Evolutionary conservation across 2,113 vertebrate species (phyloP).

Genomic region (Psilopsiagon aurifrons): DNA sequence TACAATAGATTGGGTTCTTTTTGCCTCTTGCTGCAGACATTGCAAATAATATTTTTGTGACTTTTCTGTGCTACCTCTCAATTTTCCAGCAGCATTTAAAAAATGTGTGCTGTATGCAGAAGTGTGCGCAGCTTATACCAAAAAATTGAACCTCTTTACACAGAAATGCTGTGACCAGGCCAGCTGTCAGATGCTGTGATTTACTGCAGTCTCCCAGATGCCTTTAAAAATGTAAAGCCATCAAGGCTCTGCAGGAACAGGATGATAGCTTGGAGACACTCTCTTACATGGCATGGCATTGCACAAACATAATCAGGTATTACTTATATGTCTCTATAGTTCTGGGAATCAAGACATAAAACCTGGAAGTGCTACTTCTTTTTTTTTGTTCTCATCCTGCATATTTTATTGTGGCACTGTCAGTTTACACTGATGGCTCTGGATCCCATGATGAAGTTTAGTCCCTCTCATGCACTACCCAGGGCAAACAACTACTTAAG

Average conservation of each 20-base stretch:
- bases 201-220: not conserved
- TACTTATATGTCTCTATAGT: not conserved
- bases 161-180: not conserved
- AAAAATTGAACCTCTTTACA: not conserved
- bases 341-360: not conserved
- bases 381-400: not conserved
- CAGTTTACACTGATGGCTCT: not conserved
- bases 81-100: not conserved
- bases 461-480: not conserved
- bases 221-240: not conserved
- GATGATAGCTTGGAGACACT: not conserved
- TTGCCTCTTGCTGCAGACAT: not conserved
- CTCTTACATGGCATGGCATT: not conserved
- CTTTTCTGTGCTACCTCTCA: not conserved
- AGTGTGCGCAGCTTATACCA: not conserved
- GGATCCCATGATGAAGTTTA: not conserved
- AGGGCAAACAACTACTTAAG: not conserved
- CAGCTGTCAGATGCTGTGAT: not conserved
- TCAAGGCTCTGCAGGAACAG: not conserved
- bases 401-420: not conserved
- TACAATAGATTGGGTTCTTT: not conserved
- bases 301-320: not conserved
- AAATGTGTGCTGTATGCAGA: not conserved
- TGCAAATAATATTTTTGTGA: not conserved
- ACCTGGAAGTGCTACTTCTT: not conserved